Base-by-base conservation (phyloP, 2,888 invertebrate species). In the Dastarcus helophoroides region DNA sequence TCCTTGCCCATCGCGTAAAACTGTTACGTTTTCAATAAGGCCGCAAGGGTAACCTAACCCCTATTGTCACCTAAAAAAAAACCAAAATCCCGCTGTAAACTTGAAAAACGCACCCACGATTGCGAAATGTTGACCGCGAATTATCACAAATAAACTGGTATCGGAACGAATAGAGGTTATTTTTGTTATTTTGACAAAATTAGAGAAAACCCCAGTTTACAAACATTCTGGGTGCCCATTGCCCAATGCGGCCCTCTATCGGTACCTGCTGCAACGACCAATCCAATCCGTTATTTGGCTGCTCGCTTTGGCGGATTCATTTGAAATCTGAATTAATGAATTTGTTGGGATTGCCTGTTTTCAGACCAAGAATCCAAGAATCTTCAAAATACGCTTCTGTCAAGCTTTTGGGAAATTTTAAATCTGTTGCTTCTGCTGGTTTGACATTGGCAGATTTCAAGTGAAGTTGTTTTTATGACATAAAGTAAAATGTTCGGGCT, bases 141-240 rank as follows among this genome's bases (percentile, higher is more conserved):
- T 26, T 28, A 31, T 32, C 31, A 22, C 26, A 4, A 19, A 14
- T 11, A 22, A 32, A 27, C 32, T 7, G 17, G 6, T 9, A 7
- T 4, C n/a, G 4, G 14, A 32, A 27, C 22, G 26, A 17, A 14
- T 3, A 15, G 17, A 41, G 32, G 32, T 33, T 26, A 43, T 47
- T 42, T 45, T 48, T 43, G 43, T 42, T 50, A 52, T 54, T 55
- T 54, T 53, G 48, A 48, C 46, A 52, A 61, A 62, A 58, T 56
- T 62, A 53, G 52, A 56, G 57, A 56, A 60, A 60, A 60, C 54
- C 59, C 61, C 62, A 64, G 62, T 64, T 63, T 64, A 64, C 62
- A 64, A 64, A 64, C 64, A 64, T 61, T 62, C 61, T 62, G 58
- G 56, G 54, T 55, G 53, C 55, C 56, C 58, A 58, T 58, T 40